A percentile compares a stretch with the other conserved stretches of the same genome.
Conservation (phyloP, 1,140 invertebrate species). For the Potamilus streckersoni region DNA sequence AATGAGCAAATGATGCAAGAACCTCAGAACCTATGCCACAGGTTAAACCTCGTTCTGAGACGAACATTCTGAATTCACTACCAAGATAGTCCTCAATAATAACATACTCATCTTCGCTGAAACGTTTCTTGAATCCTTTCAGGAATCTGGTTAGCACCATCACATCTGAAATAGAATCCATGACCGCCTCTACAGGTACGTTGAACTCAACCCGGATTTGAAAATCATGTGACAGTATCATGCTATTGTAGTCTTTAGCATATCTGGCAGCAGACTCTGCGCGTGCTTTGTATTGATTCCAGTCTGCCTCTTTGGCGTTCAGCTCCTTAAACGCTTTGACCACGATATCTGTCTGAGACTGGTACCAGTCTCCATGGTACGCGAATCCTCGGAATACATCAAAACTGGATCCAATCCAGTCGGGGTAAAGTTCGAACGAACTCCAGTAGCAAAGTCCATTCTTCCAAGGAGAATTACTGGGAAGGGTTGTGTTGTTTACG, state of each 20-base stretch:
- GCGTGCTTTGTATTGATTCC: conserved; percentile 7
- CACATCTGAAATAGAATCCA: conserved; percentile 27
- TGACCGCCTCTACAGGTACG: conserved; percentile 15
- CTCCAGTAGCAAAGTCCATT: conserved; percentile 18
- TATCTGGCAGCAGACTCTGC: conserved; percentile 2
- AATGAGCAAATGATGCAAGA: conserved; percentile 24
- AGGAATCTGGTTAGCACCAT: conserved; percentile 24
- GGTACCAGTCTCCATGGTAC: conserved; percentile 10
- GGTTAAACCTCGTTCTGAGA: background rate
- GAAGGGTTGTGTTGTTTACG: conserved; percentile 20
- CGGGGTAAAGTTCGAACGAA: conserved; percentile 31
- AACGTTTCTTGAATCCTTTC: conserved; percentile 21
- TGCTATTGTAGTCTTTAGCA: conserved; percentile 12
- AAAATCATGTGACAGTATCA: background rate
- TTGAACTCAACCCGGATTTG: conserved; percentile 11
- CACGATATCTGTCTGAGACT: conserved; percentile 12
- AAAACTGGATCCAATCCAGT: conserved; percentile 10
- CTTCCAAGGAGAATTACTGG: conserved; percentile 13
- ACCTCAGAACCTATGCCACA: conserved; percentile 1
- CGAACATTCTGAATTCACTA: conserved; percentile 23
- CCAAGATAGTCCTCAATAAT: conserved; percentile 22
- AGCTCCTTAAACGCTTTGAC: conserved; percentile 18
- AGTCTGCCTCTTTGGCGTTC: conserved; percentile 1
- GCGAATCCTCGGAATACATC: conserved; percentile 20
- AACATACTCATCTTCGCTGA: conserved; percentile 21